These are phyloP conservation scores for Tenualosa thibaudeaui DNA, from an alignment of 2,797 vertebrate genomes.

Conservation along the genomic window DNA sequence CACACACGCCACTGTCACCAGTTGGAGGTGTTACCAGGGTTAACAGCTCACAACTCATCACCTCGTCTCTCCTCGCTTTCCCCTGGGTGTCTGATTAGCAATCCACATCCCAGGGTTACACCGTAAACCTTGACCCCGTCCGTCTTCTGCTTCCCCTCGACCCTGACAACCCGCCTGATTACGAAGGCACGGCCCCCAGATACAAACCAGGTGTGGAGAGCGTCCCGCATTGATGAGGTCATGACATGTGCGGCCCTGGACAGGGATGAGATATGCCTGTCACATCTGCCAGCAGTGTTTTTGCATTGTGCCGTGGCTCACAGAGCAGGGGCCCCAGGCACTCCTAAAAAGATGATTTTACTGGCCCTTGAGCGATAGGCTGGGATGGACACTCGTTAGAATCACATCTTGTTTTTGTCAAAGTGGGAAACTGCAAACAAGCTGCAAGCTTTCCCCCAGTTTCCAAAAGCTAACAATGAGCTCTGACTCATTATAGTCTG, in stretches of 20 bases:
- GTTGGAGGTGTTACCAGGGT: slow-evolving; percentile 1
- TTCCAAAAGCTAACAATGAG: neutral
- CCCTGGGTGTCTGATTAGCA: slow-evolving; percentile 26
- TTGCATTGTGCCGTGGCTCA: neutral
- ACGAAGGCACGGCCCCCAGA: neutral
- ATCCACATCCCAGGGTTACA: neutral
- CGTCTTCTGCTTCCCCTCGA: slow-evolving; percentile 16
- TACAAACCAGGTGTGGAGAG: slow-evolving; percentile 36
- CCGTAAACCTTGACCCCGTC: slow-evolving; percentile 27
- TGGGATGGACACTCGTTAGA: neutral
- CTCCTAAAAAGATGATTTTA: neutral
- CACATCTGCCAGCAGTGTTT: neutral
- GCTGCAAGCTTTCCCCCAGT: neutral
- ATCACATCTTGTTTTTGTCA: slow-evolving; percentile 9
- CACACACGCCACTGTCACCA: neutral
- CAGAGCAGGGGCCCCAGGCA: neutral
- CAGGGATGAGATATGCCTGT: slow-evolving; percentile 12
- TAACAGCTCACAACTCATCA: neutral
- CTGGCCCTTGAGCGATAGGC: neutral
- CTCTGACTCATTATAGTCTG: neutral
- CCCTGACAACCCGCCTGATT: slow-evolving; percentile 24
- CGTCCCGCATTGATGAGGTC: slow-evolving; percentile 24
- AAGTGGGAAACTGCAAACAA: neutral
- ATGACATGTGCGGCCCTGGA: neutral
- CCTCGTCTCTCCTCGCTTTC: neutral